Percentiles rank a stretch among this genome's conserved stretches.
These are phyloP conservation scores for Ailuropoda melanoleuca DNA, from an alignment of 2,113 vertebrate genomes.

Conservation along the genomic window DNA sequence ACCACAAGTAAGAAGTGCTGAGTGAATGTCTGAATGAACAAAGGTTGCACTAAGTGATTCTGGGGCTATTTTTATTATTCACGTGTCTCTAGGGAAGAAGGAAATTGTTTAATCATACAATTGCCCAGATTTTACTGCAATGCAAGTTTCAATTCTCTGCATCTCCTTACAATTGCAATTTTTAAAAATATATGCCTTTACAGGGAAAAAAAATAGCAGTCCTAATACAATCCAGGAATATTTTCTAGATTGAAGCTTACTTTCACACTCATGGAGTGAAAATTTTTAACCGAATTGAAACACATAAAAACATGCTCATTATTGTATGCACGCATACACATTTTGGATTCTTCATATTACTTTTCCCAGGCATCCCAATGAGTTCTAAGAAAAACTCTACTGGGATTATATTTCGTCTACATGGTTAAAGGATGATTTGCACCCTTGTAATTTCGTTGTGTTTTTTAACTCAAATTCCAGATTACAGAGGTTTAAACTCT, in stretches of 20 bases:
- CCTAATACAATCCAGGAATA: not conserved
- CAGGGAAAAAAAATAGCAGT: not conserved
- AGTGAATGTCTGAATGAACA: not conserved
- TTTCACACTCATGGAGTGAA: slow-evolving; percentile 4
- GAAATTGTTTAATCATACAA: not conserved
- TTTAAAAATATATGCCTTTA: not conserved
- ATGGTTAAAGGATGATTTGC: not conserved
- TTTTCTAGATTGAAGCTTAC: slow-evolving; percentile 44
- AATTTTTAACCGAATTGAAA: not conserved
- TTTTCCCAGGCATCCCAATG: slow-evolving; percentile 2
- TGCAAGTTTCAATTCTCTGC: not conserved
- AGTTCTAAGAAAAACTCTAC: slow-evolving; percentile 53
- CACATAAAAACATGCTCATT: slow-evolving; percentile 20
- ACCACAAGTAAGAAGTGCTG: not conserved
- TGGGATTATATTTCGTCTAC: slow-evolving; percentile 14
- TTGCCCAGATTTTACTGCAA: not conserved
- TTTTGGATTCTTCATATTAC: slow-evolving; percentile 20
- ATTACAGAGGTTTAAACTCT: slow-evolving; percentile 42
- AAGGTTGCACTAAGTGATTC: not conserved
- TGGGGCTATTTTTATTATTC: slow-evolving; percentile 4
- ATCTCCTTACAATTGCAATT: not conserved
- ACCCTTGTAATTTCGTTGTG: slow-evolving; percentile 32
- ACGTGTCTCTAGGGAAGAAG: not conserved
- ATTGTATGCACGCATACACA: not conserved
- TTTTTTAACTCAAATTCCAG: slow-evolving; percentile 55